Evolutionary conservation across 1,140 invertebrate species (phyloP), one percentile per base, ranked within the genome.

Genomic region (Eueides isabella): DNA sequence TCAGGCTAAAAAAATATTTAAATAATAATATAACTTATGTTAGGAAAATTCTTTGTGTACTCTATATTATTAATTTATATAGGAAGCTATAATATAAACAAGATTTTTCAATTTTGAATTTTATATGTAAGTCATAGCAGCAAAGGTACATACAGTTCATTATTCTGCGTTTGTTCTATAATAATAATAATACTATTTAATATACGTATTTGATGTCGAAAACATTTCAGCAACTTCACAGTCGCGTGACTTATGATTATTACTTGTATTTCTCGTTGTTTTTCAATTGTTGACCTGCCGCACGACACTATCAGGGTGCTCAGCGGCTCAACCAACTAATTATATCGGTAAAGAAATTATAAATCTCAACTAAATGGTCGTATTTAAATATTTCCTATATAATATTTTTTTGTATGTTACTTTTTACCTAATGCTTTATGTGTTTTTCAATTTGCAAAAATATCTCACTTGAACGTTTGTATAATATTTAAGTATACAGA

Each of bases 201-300:
- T 55, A 23, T 26, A 26, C 48, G 19, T 26, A 55, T 55, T 55
- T 23, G 48, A 55, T 55, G 48, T 55, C 19, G 48, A 55, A 55
- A 55, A 23, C 44, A 55, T 55, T 55, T 55, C 44, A 26, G 19
- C n/a, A 9, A 55, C 19, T 6, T 19, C 2, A 23, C 19, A 1
- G 19, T 55, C 19, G 48, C 48, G 48, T 55, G 48, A 55, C 48
- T 26, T 55, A 12, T 55, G 48, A 26, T 55, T 55, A 55, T 55
- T 55, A 55, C 19, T 55, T 55, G 48, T 55, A 26, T 55, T 55
- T 55, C 48, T 26, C 48, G 26, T 55, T 55, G 48, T 55, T 55
- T 26, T 55, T 55, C 48, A 55, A 55, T 55, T 55, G 48, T 55
- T 55, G 48, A 55, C 48, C 48, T 38, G 48, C 19, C 23, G 19